Conservation (phyloP, 2,797 vertebrate species). For the Salarias fasciatus region DNA sequence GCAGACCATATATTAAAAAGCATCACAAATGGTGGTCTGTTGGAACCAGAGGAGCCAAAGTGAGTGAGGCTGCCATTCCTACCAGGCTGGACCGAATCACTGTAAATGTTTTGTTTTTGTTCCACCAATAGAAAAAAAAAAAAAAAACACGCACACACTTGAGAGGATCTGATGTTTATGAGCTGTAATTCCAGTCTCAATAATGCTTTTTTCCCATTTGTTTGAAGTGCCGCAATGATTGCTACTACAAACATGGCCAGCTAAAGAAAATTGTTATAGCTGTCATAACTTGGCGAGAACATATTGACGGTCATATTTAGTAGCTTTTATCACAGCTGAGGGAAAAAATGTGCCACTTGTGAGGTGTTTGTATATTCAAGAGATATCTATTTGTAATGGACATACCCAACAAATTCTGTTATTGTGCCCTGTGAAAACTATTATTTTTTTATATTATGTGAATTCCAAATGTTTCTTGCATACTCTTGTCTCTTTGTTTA, state of each 20-base stretch:
- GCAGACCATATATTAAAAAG: too few species aligned
- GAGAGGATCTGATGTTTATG: conserved; percentile 44
- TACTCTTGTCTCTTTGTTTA: conserved; percentile 18
- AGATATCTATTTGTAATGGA: conserved; percentile 45
- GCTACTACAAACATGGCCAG: conserved; percentile 46
- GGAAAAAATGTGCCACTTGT: conserved; percentile 45
- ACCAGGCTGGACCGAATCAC: conserved; percentile 24
- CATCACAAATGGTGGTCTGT: too few species aligned
- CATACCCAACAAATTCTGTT: conserved; percentile 45
- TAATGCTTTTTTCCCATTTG: conserved; percentile 50
- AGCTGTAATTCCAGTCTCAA: conserved; percentile 41
- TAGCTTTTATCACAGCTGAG: conserved; percentile 48
- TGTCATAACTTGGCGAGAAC: conserved; percentile 38
- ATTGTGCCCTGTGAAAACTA: conserved; percentile 37
- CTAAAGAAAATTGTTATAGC: conserved; percentile 51
- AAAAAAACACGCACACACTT: conserved; percentile 13
- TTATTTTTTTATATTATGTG: conserved; percentile 13
- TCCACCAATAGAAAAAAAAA: background rate
- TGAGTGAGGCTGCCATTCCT: conserved; percentile 80
- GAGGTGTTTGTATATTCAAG: conserved; percentile 66
- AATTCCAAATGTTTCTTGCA: conserved; percentile 24
- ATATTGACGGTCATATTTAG: conserved; percentile 41
- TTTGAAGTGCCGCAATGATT: conserved; percentile 65
- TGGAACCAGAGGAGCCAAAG: conserved; percentile 92
- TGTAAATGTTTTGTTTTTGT: conserved; percentile 21